Evolutionary conservation across 1,140 invertebrate genomes (phyloP).

Genomic region (Spodoptera litura): DNA sequence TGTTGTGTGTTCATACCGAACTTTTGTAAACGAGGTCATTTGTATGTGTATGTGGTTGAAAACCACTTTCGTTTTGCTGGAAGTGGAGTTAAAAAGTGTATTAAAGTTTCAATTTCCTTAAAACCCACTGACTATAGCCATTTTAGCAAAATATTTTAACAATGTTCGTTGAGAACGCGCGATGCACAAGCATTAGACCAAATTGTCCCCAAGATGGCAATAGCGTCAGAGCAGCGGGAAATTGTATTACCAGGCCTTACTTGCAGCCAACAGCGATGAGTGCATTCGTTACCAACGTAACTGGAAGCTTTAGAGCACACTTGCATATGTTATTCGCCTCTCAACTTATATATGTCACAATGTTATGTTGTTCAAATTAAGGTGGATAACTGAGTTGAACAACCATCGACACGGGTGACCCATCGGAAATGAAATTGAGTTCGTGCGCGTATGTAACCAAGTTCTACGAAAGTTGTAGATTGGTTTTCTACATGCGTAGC

Average conservation of each 20-base stretch:
- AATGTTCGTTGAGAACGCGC: conserved; percentile 54
- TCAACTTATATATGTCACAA: conserved; percentile 20
- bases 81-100: conserved; percentile 16
- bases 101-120: conserved; percentile 45
- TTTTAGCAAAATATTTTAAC: conserved; percentile 60
- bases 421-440: conserved; percentile 43
- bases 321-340: conserved; percentile 54
- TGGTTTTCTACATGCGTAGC: conserved; percentile 45
- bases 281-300: conserved; percentile 77
- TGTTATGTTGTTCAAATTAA: conserved; percentile 26
- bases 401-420: conserved; percentile 24
- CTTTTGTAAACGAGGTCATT: conserved; percentile 22
- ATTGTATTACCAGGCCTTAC: conserved; percentile 78
- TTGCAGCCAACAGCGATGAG: conserved; percentile 69
- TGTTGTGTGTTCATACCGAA: conserved; percentile 27
- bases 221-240: conserved; percentile 69
- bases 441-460: conserved; percentile 37
- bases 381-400: conserved; percentile 23
- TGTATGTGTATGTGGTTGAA: conserved; percentile 8
- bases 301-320: conserved; percentile 63
- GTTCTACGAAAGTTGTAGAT: conserved; percentile 37
- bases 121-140: conserved; percentile 35
- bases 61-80: conserved; percentile 2
- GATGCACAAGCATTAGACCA: conserved; percentile 73
- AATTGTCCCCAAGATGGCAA: conserved; percentile 81